Evolutionary conservation across 92 coral and sea anemone species (phyloP), one percentile per base, ranked within the genome.

Genomic region (Scolanthus callimorphus): DNA sequence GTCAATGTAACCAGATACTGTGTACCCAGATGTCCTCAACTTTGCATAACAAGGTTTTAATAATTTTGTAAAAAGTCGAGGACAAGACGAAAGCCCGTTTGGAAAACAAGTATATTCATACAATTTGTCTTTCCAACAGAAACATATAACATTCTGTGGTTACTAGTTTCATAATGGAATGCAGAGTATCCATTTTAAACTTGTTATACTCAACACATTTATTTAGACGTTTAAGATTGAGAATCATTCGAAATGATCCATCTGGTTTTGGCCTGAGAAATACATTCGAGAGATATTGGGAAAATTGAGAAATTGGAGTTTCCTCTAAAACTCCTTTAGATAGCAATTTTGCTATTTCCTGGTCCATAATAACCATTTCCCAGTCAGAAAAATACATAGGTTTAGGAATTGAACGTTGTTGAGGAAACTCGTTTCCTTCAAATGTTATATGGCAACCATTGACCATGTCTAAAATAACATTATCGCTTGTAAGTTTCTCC

Each of bases 171-270:
- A 77, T 38, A 29, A 72, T 60, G 12, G 65, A 49, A 13, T 69
- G 61, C 17, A 82, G 37, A 49, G 80, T 57, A 8, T 83, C 84
- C 84, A 77, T 77, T 71, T 77, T 71, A 44, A 84, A 77, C 60
- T 84, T 62, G 27, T 71, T 45, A 34, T 59, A 60, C 11, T 66
- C 59, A 25, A 77, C 79, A 71, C 24, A 84, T 27, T 44, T 31
- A 29, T 78, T 83, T 52, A 77, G 28, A 11, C 47, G 62, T 64
- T 70, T 78, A 22, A 70, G 79, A 57, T 79, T 63, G 4, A 71
- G 49, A 25, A 73, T 64, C 53, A 74, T 47, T 27, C 82, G 44
- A 11, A 55, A 62, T 11, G 24, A 27, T 20, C 77, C 88, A 73
- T 81, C 82, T 31, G 59, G 51, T 39, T 81, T 73, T n/a, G 73